Conservation (phyloP, 2,113 vertebrate species). For the Cepphus grylle region DNA sequence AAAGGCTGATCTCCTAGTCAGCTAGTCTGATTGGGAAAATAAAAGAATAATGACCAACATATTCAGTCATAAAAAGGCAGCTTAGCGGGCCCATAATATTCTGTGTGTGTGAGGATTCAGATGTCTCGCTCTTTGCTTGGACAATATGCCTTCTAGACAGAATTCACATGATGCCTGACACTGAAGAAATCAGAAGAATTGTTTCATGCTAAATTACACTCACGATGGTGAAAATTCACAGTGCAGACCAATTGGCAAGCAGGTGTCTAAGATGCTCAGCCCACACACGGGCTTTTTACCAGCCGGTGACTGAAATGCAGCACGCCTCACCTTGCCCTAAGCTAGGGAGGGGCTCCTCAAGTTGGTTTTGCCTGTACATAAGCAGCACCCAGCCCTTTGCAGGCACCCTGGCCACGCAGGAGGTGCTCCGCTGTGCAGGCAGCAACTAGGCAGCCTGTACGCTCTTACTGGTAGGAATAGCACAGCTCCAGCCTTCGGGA, state of each 20-base stretch:
- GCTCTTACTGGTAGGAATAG: background rate
- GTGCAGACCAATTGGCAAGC: background rate
- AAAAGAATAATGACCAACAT: background rate
- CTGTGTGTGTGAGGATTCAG: background rate
- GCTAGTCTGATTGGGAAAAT: background rate
- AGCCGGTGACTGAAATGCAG: accelerated
- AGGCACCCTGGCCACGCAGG: background rate
- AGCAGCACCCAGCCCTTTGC: background rate
- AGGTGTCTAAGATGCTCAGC: background rate
- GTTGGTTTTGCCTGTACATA: background rate
- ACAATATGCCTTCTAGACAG: background rate
- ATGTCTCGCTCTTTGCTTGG: background rate
- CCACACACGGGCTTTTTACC: background rate
- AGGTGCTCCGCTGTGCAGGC: background rate
- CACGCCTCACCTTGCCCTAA: background rate
- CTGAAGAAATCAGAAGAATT: background rate
- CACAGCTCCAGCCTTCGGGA: background rate
- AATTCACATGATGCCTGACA: background rate
- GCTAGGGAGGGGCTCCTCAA: background rate
- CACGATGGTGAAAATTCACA: background rate
- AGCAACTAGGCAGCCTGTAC: background rate
- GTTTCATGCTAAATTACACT: background rate
- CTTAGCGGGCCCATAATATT: background rate
- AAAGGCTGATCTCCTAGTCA: background rate
- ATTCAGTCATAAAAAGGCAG: slow-evolving; percentile 1